Evolutionary conservation across 2,113 vertebrate genomes (phyloP).

Genomic region (Lathamus discolor): DNA sequence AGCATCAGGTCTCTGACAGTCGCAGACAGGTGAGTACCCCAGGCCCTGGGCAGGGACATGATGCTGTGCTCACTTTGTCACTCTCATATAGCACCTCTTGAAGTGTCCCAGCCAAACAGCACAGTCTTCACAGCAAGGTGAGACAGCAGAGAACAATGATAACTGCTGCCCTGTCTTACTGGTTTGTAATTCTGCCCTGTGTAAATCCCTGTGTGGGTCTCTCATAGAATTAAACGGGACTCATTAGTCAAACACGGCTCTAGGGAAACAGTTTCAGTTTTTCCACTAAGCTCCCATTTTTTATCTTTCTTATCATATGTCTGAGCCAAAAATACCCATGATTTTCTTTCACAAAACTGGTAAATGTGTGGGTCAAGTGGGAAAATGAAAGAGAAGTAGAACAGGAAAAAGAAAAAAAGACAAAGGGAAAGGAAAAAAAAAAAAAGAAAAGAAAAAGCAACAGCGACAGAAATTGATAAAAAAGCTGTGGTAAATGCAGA

Average conservation of each 20-base stretch:
- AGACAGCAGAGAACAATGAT: not conserved
- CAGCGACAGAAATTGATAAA: not conserved
- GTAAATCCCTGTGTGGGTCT: not conserved
- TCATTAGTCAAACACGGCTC: not conserved
- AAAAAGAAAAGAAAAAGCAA: not conserved
- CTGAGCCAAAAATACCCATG: not conserved
- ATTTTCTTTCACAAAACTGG: not conserved
- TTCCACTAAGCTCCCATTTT: not conserved
- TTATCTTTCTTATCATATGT: not conserved
- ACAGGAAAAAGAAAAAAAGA: not conserved
- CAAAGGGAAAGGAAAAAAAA: too few relatives aligned
- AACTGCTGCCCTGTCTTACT: not conserved
- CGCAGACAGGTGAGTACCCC: not conserved
- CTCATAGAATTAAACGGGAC: not conserved
- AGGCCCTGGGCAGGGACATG: rapidly evolving
- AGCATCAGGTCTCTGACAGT: not conserved
- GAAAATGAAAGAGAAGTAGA: not conserved
- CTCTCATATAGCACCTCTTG: not conserved
- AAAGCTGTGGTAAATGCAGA: not conserved
- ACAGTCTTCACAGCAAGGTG: not conserved
- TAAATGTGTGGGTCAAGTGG: not conserved
- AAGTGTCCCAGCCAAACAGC: not conserved
- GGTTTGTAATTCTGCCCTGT: not conserved
- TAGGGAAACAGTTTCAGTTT: not conserved
- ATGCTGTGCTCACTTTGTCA: not conserved